A percentile compares a stretch with the other conserved stretches of the same genome.
phyloP scores from a whole-genome alignment of 2,113 vertebrate species.

The Gobius niger region DNA sequence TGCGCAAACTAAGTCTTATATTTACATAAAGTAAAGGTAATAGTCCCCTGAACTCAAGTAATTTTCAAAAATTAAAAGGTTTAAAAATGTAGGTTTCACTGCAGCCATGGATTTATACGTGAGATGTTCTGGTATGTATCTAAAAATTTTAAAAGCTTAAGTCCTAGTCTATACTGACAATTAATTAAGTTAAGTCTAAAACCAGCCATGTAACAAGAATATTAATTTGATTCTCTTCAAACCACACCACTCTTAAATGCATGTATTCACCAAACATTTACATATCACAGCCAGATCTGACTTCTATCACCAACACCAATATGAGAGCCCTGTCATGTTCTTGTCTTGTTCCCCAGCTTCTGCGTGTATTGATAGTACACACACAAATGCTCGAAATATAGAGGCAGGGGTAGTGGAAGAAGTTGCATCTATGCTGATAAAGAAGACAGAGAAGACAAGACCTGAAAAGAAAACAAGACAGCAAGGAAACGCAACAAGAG shows the following conservation, averaged over 20 bases:
- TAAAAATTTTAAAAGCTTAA: no score
- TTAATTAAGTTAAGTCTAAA: no score
- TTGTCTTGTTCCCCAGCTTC: constrained; percentile 18
- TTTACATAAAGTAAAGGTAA: no score
- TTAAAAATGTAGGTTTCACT: no score
- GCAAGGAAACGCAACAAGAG: constrained; percentile 52
- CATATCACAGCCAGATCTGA: constrained; percentile 61
- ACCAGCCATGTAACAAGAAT: constrained; percentile 6
- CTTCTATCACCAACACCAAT: constrained; percentile 56
- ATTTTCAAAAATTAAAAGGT: no score
- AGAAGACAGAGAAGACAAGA: constrained; percentile 45
- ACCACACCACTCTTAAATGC: constrained; percentile 29
- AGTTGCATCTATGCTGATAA: constrained; percentile 46
- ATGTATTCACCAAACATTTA: constrained; percentile 47
- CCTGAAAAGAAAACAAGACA: constrained; percentile 59
- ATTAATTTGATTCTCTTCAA: constrained; percentile 15
- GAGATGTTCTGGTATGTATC: no score
- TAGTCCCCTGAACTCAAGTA: no score
- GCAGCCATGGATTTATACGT: no score
- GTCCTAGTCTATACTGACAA: no score
- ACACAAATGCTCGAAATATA: constrained; percentile 15
- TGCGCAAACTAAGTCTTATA: no score
- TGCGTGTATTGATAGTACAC: constrained; percentile 31
- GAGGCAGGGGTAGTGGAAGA: constrained; percentile 18
- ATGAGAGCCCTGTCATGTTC: constrained; percentile 63